Conservation (phyloP, 1,140 invertebrate species). For the Aphis gossypii region DNA sequence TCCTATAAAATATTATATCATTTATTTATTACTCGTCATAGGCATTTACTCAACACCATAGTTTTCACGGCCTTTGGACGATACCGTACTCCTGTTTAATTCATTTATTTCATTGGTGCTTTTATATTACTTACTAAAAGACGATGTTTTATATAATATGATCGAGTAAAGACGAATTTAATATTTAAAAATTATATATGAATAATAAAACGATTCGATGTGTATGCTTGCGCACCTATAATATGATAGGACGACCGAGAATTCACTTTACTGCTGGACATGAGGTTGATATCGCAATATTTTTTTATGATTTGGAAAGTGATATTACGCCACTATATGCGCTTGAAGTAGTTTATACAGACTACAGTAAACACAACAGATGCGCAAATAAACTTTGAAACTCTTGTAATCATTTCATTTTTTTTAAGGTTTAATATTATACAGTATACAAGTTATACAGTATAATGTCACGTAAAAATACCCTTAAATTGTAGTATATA, state of each 20-base stretch:
- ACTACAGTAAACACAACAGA: not conserved
- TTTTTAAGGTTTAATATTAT: not conserved
- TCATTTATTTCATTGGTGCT: no score
- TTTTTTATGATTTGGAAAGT: slow-evolving; percentile 26
- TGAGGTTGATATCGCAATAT: not conserved
- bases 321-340: not conserved
- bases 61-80: no score
- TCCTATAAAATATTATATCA: no score
- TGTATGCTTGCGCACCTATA: not conserved
- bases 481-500: no score
- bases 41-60: no score
- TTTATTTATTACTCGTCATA: not conserved
- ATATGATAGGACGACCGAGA: not conserved
- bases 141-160: not conserved
- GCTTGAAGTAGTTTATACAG: not conserved
- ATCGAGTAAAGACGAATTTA: not conserved
- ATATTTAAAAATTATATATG: not conserved
- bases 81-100: no score
- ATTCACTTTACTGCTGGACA: not conserved
- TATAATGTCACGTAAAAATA: no score
- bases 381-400: not conserved
- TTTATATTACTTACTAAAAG: not conserved
- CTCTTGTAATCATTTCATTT: not conserved
- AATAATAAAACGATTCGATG: not conserved
- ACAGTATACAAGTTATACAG: no score